Evolutionary conservation across 2,113 vertebrate species (phyloP).

Genomic region (Toxotes chatareus): DNA sequence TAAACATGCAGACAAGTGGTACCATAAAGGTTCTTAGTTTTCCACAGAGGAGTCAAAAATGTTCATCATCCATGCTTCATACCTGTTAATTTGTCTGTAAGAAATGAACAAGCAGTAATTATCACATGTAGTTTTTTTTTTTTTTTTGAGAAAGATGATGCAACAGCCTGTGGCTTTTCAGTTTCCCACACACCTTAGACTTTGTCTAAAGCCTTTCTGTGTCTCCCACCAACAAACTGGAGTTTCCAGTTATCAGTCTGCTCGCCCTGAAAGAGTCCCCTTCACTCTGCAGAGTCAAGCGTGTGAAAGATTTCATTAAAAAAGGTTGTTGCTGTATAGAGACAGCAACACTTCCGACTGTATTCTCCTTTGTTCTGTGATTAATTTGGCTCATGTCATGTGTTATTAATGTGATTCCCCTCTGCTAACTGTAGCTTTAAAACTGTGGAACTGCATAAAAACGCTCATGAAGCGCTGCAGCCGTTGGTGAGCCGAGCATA

Average conservation of each 20-base stretch:
- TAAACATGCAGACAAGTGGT: not conserved
- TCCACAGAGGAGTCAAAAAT: not conserved
- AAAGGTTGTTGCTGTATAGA: not conserved
- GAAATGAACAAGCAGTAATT: not conserved
- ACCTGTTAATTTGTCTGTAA: not conserved
- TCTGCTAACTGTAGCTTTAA: not conserved
- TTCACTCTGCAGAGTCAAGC: not conserved
- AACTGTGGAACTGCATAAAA: not conserved
- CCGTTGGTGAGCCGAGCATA: not conserved
- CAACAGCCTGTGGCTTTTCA: not conserved
- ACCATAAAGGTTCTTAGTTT: not conserved
- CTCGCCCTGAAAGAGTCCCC: not conserved
- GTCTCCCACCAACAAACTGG: conserved; percentile 48
- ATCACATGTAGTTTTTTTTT: not conserved
- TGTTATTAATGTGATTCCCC: not conserved
- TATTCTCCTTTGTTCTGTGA: not conserved
- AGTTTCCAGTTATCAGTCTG: conserved; percentile 49
- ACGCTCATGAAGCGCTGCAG: conserved; percentile 4
- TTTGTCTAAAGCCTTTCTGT: conserved; percentile 37
- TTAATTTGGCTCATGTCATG: not conserved
- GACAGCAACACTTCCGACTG: not conserved
- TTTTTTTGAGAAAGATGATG: conserved; percentile 15
- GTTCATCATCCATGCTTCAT: not conserved
- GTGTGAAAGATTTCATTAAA: not conserved
- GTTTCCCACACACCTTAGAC: conserved; percentile 32